Conservation (phyloP, 2,797 vertebrate species). For the Cryptoblepharus egeriae region DNA sequence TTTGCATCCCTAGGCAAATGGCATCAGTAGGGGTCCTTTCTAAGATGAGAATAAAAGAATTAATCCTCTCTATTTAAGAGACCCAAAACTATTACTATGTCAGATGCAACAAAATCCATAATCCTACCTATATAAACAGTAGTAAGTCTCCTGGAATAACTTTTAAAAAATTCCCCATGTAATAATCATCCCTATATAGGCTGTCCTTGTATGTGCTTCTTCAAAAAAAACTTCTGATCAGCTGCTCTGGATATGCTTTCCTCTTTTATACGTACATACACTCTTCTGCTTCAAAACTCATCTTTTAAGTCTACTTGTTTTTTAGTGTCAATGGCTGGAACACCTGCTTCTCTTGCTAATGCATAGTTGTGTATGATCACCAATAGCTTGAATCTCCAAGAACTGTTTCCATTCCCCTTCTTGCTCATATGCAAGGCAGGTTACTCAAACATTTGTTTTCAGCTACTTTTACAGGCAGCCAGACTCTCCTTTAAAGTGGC, state of each 20-base stretch:
- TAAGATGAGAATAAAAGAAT: too few species aligned
- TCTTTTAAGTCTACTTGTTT: background rate
- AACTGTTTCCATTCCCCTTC: background rate
- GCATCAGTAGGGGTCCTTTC: too few species aligned
- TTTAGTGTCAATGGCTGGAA: background rate
- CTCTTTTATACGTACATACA: background rate
- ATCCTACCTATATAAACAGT: too few species aligned
- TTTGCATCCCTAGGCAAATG: too few species aligned
- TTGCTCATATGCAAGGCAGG: background rate
- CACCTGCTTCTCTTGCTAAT: background rate
- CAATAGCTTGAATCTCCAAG: background rate
- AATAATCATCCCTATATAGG: background rate
- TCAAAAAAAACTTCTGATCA: background rate
- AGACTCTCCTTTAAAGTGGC: constrained; percentile 23
- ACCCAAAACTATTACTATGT: too few species aligned
- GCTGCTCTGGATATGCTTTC: background rate
- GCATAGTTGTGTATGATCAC: background rate
- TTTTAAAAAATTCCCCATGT: background rate
- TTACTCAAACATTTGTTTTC: constrained; percentile 17
- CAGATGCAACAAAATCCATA: too few species aligned
- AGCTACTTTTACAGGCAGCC: constrained; percentile 13
- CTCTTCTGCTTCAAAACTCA: background rate
- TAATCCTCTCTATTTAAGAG: too few species aligned
- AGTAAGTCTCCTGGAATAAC: background rate
- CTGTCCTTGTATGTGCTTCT: background rate